These are phyloP conservation scores for Chaetodon trifascialis DNA, from an alignment of 2,113 vertebrate genomes.

Conservation along the genomic window DNA sequence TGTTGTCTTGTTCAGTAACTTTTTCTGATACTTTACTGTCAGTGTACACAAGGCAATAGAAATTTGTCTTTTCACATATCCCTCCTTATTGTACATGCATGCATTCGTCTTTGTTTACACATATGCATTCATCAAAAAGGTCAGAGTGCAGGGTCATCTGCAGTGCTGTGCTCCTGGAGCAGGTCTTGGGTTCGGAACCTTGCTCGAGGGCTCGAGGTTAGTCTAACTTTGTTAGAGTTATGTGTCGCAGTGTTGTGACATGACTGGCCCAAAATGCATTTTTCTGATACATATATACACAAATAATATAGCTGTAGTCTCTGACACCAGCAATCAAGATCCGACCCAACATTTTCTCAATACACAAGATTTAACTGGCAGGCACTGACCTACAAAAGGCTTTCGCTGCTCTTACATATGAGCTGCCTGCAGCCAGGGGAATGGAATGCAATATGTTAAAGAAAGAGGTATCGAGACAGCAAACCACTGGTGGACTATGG, in stretches of 20 bases:
- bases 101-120: no score
- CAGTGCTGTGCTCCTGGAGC: no score
- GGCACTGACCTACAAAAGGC: neutral
- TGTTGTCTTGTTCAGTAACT: neutral
- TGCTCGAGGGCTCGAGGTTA: no score
- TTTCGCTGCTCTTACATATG: neutral
- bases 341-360: neutral
- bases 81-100: no score
- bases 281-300: neutral
- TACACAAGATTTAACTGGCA: neutral
- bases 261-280: no score
- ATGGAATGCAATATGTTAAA: slow-evolving; percentile 11
- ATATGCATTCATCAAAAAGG: no score
- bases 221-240: no score
- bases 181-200: no score
- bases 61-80: no score
- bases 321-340: neutral
- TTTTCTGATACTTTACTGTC: neutral
- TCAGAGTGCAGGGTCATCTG: no score
- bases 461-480: neutral
- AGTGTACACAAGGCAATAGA: no score
- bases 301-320: neutral
- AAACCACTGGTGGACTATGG: neutral
- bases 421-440: neutral
- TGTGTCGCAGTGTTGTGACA: no score